Evolutionary conservation across 2,113 vertebrate genomes (phyloP).

Genomic region (Rhizomys pruinosus): DNA sequence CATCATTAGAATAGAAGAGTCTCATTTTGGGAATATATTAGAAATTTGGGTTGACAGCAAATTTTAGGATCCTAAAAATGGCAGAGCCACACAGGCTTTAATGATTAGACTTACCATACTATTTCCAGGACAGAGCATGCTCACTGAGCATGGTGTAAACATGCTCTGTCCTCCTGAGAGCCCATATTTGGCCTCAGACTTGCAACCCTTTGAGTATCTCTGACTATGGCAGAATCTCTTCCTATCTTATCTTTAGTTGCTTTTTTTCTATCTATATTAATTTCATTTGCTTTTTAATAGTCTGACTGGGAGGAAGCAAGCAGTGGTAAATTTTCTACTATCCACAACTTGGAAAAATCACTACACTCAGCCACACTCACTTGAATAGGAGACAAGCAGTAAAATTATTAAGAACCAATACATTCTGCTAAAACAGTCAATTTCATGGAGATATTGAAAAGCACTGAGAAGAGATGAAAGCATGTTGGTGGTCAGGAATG

Average conservation of each 20-base stretch:
- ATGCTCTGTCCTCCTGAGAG: neutral
- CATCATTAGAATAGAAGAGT: slow-evolving; percentile 19
- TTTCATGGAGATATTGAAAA: too few species aligned
- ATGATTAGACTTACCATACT: too few species aligned
- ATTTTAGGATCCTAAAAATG: slow-evolving; percentile 3
- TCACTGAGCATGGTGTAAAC: neutral
- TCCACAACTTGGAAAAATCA: slow-evolving; percentile 45
- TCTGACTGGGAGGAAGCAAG: neutral
- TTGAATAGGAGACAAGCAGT: too few species aligned
- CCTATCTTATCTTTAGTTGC: neutral
- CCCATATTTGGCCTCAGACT: neutral
- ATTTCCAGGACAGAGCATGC: neutral
- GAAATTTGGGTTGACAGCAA: slow-evolving; percentile 28
- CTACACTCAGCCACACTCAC: neutral
- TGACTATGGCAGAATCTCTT: neutral
- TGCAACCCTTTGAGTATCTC: too few species aligned
- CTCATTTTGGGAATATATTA: too few species aligned
- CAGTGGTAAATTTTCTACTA: slow-evolving; percentile 34
- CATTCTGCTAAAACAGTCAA: too few species aligned
- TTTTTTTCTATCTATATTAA: neutral
- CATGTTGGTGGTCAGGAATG: too few species aligned
- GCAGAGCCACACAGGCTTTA: too few species aligned
- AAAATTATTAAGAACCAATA: too few species aligned
- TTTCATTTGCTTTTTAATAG: slow-evolving; percentile 42
- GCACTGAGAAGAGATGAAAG: too few species aligned